Percentiles rank a stretch among this genome's conserved stretches.
These are phyloP conservation scores for Cyprinodon brontotheroides DNA, from an alignment of 2,113 vertebrate species.

Conservation along the genomic window DNA sequence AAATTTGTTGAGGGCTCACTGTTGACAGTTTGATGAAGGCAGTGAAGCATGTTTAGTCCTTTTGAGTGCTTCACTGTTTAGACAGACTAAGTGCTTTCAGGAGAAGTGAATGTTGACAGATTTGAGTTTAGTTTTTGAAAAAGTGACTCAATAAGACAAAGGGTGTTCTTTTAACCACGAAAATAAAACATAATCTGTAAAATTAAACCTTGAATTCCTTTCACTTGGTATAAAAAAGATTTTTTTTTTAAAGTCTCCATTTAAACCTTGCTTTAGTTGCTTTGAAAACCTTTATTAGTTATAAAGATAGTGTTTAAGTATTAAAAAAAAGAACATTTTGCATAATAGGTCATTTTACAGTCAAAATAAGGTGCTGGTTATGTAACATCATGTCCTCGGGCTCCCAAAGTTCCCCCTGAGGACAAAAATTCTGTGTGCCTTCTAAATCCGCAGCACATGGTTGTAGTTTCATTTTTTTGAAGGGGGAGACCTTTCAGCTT, in stretches of 20 bases:
- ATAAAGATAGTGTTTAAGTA: slow-evolving; percentile 16
- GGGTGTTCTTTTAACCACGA: background rate
- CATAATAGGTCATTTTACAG: slow-evolving; percentile 71
- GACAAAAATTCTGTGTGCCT: slow-evolving; percentile 58
- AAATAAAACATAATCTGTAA: background rate
- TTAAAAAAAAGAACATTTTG: slow-evolving; percentile 39
- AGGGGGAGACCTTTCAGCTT: slow-evolving; percentile 49
- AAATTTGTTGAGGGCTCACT: slow-evolving; percentile 5
- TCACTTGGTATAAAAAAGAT: background rate
- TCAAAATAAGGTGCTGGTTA: slow-evolving; percentile 61
- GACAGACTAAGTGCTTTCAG: slow-evolving; percentile 14
- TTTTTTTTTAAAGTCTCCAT: no score
- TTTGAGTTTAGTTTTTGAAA: background rate
- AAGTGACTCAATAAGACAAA: background rate
- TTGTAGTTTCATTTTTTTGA: slow-evolving; percentile 43
- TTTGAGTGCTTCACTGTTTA: slow-evolving; percentile 10
- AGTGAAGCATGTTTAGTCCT: slow-evolving; percentile 12
- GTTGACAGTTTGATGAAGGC: slow-evolving; percentile 33
- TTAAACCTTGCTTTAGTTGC: background rate
- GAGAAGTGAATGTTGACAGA: slow-evolving; percentile 3
- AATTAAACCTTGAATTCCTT: background rate
- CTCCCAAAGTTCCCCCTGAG: slow-evolving; percentile 39
- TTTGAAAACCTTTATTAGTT: background rate
- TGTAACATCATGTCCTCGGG: slow-evolving; percentile 62
- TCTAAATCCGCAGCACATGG: slow-evolving; percentile 75